phyloP scores from a whole-genome alignment of 2,888 invertebrate species.

The Ptilodon capucinus region DNA sequence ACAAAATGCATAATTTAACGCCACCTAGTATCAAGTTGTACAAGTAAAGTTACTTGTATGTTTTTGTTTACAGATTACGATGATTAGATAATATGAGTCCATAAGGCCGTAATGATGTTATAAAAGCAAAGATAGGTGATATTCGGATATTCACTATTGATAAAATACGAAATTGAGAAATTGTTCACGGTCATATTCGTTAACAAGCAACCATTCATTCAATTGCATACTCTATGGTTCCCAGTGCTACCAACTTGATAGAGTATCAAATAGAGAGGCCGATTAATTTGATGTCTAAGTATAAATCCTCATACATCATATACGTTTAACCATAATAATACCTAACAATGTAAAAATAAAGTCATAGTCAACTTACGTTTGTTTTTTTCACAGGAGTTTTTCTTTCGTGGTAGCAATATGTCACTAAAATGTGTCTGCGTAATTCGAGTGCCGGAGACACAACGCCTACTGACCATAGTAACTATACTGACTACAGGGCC shows the following conservation, averaged over 20 bases:
- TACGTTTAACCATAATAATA: background rate
- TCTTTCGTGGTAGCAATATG: background rate
- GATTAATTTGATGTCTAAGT: constrained; percentile 4
- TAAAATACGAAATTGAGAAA: background rate
- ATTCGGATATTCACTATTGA: background rate
- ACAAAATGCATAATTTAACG: too few relatives aligned
- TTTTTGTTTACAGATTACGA: background rate
- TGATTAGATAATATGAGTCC: background rate
- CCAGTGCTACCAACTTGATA: constrained; percentile 27
- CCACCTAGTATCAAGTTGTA: too few relatives aligned
- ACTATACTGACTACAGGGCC: constrained; percentile 9
- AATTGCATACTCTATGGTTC: constrained; percentile 9
- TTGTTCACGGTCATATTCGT: background rate
- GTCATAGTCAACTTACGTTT: background rate
- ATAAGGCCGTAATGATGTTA: background rate
- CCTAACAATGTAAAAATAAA: background rate
- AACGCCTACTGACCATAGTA: too few relatives aligned
- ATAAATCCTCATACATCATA: background rate
- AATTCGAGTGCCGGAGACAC: background rate
- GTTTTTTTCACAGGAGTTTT: background rate
- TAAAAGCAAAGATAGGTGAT: background rate
- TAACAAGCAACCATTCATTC: background rate
- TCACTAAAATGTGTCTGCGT: background rate
- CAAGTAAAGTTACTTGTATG: too few relatives aligned
- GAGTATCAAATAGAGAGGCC: background rate